Evolutionary conservation across 1,140 invertebrate genomes (phyloP), one percentile per base, ranked within the genome.

Genomic region (Solenopsis fugax): DNA sequence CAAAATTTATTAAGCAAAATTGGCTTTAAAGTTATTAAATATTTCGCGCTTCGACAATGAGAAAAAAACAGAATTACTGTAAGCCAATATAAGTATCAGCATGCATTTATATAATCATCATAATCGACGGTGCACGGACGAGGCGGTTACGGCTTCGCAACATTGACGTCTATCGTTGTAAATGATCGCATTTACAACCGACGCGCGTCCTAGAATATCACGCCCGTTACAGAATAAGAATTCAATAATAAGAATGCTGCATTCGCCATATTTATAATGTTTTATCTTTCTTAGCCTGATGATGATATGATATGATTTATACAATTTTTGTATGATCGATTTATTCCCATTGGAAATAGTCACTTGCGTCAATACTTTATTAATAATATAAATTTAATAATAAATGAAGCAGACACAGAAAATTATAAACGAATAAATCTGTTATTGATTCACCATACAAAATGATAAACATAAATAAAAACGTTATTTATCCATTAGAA

Each of bases 131-230:
- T 34, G 54, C 41, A 18, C 50, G 16, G 52, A 73, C 54, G 45
- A 75, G 45, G n/a, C 54, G 69, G 69, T 62, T 73, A 75, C 69
- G 69, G 41, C 80, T 84, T 84, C 52, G 69, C 80, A 84, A 84
- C 69, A 84, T 75, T 72, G 67, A 82, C 67, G 67, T 82, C 78
- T 58, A 82, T 82, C 65, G 52, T 82, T 84, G 54, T 56, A 84
- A 84, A 75, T 75, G 80, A 84, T 84, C 80, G 69, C 54, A 75
- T 75, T 84, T 84, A 69, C 41, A 84, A 84, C 69, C 69, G 41
- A 12, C 54, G 54, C 41, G 54, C 80, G 80, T 84, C 54, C 58
- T 84, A 84, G 80, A 84, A 84, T 84, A 84, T 62, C 54, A 50
- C 41, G 80, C 69, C 48, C 29, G 56, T 84, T 84, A 84, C 54